Conservation (phyloP, 64 coral and sea anemone species). For the Pocillopora damicornis region DNA sequence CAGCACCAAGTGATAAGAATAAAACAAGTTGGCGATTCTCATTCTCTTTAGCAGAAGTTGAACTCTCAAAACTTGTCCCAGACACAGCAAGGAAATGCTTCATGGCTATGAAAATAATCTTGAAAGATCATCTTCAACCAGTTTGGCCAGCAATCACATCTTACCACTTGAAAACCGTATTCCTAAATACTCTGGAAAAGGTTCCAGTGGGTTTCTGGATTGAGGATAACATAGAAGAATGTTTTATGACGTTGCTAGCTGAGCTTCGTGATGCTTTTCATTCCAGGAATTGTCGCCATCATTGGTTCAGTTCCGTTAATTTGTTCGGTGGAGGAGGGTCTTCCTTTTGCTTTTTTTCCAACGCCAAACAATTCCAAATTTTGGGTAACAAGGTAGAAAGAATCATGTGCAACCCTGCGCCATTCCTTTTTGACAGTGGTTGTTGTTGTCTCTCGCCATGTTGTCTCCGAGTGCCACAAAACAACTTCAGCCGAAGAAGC, state of each 20-base stretch:
- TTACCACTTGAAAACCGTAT: slow-evolving; percentile 54
- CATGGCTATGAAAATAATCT: slow-evolving; percentile 58
- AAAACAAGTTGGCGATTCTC: slow-evolving; percentile 57
- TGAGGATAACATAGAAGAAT: slow-evolving; percentile 50
- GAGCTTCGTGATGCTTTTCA: slow-evolving; percentile 30
- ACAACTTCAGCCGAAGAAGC: not conserved
- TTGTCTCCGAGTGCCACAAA: not conserved
- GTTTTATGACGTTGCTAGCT: slow-evolving; percentile 19
- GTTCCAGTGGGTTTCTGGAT: slow-evolving; percentile 33
- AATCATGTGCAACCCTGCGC: slow-evolving; percentile 30
- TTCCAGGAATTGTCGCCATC: slow-evolving; percentile 28
- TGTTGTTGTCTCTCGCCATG: slow-evolving; percentile 6
- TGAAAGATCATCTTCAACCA: slow-evolving; percentile 59
- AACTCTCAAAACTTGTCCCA: slow-evolving; percentile 55
- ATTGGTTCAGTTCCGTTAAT: slow-evolving; percentile 56
- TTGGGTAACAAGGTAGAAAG: slow-evolving; percentile 24
- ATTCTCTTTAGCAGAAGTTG: slow-evolving; percentile 64
- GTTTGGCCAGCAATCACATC: not conserved
- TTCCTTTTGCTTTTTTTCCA: not conserved
- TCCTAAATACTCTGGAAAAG: slow-evolving; percentile 51
- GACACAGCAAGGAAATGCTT: slow-evolving; percentile 56
- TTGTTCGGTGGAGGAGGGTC: not conserved
- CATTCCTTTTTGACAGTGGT: slow-evolving; percentile 41
- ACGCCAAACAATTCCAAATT: not conserved
- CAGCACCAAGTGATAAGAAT: slow-evolving; percentile 32